A percentile compares a stretch with the other conserved stretches of the same genome.
Conservation (phyloP, 2,888 invertebrate species). For the Tridacna crocea region DNA sequence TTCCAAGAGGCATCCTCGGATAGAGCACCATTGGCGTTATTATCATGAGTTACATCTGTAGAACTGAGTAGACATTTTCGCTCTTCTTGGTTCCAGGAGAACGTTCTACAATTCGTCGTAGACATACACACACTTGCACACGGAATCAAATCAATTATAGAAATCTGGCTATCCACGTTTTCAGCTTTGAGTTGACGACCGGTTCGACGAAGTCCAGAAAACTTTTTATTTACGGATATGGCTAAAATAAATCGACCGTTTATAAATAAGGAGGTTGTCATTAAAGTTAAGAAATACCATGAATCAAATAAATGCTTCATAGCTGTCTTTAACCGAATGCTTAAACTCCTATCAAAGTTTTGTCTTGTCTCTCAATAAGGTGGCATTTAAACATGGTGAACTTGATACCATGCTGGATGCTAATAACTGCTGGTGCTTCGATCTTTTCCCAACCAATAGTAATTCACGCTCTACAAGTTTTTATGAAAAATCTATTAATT, state of each 20-base stretch:
- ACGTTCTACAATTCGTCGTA: neutral
- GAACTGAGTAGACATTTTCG: neutral
- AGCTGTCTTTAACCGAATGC: too few relatives aligned
- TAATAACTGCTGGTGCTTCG: too few relatives aligned
- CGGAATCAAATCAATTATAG: neutral
- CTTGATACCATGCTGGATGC: too few relatives aligned
- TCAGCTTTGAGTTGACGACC: neutral
- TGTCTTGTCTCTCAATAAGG: too few relatives aligned
- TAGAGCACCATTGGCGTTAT: neutral
- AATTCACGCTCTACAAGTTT: too few relatives aligned
- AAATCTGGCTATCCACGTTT: neutral
- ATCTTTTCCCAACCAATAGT: too few relatives aligned
- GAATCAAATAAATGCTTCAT: too few relatives aligned
- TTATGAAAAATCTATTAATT: too few relatives aligned
- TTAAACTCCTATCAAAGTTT: too few relatives aligned
- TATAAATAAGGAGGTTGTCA: neutral
- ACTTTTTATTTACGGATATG: neutral
- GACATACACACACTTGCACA: neutral
- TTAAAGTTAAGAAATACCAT: neutral
- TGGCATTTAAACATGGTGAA: too few relatives aligned
- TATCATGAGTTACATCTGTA: neutral
- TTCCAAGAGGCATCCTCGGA: neutral
- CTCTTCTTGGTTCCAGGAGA: neutral
- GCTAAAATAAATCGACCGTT: neutral
- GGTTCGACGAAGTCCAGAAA: neutral